Base-by-base conservation (phyloP, 2,797 vertebrate species). In the Mallotus villosus region DNA sequence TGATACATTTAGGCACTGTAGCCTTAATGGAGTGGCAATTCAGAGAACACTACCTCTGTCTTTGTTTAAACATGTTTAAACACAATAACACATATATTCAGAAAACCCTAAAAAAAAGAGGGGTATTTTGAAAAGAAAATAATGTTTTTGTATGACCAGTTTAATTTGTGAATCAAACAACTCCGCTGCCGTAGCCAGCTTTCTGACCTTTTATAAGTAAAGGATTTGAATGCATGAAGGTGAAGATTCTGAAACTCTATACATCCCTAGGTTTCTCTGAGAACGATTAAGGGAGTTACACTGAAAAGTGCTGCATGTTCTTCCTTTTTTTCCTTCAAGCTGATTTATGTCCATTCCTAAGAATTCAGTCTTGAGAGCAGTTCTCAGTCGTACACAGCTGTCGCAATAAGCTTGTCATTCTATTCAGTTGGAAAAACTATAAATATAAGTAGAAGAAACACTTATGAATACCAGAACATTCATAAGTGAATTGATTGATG, bases 261-360 rank as follows among this genome's bases (percentile, higher is more conserved):
- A 66, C 63, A 66, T 41, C 16, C 22, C n/a, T n/a, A n/a, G n/a
- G n/a, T n/a, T n/a, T n/a, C n/a, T n/a, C n/a, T 46, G 41, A 66
- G 49, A 66, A 41, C 2, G 6, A 16, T 14, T 66, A 16, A 49
- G 41, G 22, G 41, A 5, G 37, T 17, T 66, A 11, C 21, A 24
- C 34, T 25, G 41, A 21, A 46, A 14, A 24, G 29, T 63, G 41
- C 63, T 17, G 17, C 49, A 49, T 46, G 24, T 41, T 41, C 11
- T 49, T 51, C 8, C 41, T 22, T 24, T 51, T 41, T 41, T 25
- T 51, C 16, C 22, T 41, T 11, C 63, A 66, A 24, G 63, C 21
- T 51, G 37, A 66, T 66, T 41, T 65, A 41, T 66, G 37, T 66
- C 63, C 22, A 2, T 66, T 46, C 16, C 63, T 66, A 16, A 4